Conservation (phyloP, 1,140 invertebrate genomes). For the Lycorma delicatula region DNA sequence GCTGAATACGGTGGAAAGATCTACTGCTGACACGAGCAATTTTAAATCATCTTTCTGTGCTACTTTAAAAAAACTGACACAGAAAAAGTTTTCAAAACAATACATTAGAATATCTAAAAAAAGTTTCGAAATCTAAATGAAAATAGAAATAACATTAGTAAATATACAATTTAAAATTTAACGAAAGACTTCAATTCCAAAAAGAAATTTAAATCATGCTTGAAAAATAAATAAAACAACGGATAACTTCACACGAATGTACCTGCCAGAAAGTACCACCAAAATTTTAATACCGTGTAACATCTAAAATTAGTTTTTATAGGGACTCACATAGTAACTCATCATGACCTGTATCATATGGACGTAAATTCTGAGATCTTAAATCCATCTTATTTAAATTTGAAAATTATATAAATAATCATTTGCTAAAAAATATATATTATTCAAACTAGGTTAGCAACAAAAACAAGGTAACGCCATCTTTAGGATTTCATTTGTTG, state of each 20-base stretch:
- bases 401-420: not conserved
- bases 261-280: not conserved
- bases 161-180: not conserved
- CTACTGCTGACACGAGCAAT: no score
- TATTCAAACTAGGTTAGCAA: no score
- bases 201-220: not conserved
- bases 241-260: not conserved
- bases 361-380: slow-evolving; percentile 5
- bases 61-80: no score
- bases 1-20: no score
- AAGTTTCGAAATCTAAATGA: no score
- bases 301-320: not conserved
- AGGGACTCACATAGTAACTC: slow-evolving; percentile 13
- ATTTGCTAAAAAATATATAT: not conserved
- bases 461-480: no score
- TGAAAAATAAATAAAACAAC: not conserved
- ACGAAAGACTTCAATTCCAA: not conserved
- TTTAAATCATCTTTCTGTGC: no score
- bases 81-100: no score
- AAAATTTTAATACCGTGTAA: not conserved
- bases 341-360: slow-evolving; percentile 10
- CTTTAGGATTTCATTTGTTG: no score
- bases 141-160: not conserved
- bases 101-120: no score
- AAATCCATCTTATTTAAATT: slow-evolving; percentile 13